These are phyloP conservation scores for Campoletis raptor DNA, from an alignment of 2,888 invertebrate genomes.

Conservation along the genomic window DNA sequence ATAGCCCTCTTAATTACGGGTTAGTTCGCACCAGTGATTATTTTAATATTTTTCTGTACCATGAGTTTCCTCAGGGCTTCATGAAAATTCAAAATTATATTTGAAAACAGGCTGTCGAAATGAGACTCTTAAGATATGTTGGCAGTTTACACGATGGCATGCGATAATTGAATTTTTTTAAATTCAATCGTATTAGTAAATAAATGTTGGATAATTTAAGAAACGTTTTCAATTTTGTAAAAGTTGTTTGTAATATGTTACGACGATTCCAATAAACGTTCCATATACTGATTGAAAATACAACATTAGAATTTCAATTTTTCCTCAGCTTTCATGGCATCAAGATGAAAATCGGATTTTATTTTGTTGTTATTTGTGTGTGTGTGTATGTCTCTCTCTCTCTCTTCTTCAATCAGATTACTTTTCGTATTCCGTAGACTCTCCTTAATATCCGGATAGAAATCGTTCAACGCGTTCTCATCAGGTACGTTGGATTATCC, in stretches of 20 bases:
- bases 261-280: constrained; percentile 38
- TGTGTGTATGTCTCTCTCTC: constrained; percentile 6
- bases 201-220: not conserved
- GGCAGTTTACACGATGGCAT: not conserved
- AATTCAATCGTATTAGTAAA: not conserved
- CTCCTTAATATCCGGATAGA: constrained; percentile 61
- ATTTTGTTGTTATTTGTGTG: not conserved
- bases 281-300: constrained; percentile 30
- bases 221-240: constrained; percentile 4
- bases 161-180: not conserved
- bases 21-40: not conserved
- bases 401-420: constrained; percentile 35
- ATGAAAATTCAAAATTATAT: not conserved
- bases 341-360: constrained; percentile 26
- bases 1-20: constrained; percentile 1
- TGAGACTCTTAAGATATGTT: not conserved
- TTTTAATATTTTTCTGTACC: not conserved
- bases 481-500: constrained; percentile 37
- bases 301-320: constrained; percentile 28
- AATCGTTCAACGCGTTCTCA: constrained; percentile 45
- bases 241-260: constrained; percentile 31
- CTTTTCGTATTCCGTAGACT: constrained; percentile 24
- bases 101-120: not conserved
- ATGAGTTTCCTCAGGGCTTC: not conserved
- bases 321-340: constrained; percentile 37